phyloP scores from a whole-genome alignment of 2,797 vertebrate genomes.

The Knipowitschia caucasica region DNA sequence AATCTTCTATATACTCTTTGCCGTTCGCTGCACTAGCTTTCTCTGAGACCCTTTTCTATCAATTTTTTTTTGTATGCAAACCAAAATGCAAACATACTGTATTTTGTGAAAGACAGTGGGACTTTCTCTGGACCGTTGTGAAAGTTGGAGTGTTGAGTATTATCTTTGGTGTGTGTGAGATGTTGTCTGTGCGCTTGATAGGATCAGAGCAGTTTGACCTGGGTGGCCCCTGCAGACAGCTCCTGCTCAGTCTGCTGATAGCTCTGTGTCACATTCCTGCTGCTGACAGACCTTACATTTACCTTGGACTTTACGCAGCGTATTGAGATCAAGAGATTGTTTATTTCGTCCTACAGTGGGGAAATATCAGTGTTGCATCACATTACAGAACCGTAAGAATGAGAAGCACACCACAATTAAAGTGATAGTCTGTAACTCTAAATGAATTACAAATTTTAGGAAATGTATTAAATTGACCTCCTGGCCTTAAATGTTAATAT shows the following conservation, averaged over 20 bases:
- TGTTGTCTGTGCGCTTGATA: constrained; percentile 44
- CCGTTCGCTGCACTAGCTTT: neutral
- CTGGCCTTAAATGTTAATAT: too few species aligned
- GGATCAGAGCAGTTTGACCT: constrained; percentile 47
- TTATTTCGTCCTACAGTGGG: too few species aligned
- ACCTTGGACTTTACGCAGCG: neutral
- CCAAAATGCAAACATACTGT: constrained; percentile 9
- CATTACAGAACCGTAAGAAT: too few species aligned
- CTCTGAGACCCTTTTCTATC: constrained; percentile 21
- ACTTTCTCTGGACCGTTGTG: constrained; percentile 38
- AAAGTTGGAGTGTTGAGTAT: constrained; percentile 9
- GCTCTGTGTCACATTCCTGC: constrained; percentile 12
- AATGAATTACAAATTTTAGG: too few species aligned
- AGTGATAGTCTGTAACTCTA: too few species aligned
- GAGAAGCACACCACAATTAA: too few species aligned
- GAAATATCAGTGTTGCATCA: too few species aligned
- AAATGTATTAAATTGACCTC: too few species aligned
- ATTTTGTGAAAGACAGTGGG: constrained; percentile 23
- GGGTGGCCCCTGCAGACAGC: constrained; percentile 28
- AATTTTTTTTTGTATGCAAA: constrained; percentile 22
- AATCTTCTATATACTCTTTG: neutral
- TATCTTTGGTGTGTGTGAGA: constrained; percentile 36
- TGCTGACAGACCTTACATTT: neutral
- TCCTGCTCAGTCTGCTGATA: constrained; percentile 15
- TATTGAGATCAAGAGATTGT: too few species aligned